These are phyloP conservation scores for Menidia beryllina DNA, from an alignment of 2,113 vertebrate genomes.

Conservation along the genomic window DNA sequence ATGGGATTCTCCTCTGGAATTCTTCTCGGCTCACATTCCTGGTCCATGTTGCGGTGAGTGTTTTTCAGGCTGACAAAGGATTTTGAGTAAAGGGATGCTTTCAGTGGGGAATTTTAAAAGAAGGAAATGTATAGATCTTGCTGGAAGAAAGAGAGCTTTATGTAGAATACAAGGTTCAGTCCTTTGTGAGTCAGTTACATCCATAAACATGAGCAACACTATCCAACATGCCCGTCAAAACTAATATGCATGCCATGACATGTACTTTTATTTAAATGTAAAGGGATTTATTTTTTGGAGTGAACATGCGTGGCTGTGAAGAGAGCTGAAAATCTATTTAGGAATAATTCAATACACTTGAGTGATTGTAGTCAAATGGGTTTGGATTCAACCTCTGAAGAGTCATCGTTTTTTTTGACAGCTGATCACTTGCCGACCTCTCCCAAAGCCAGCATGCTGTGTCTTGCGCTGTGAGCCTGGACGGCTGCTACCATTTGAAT, in stretches of 20 bases:
- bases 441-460: slow-evolving; percentile 30
- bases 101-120: slow-evolving; percentile 36
- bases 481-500: no score
- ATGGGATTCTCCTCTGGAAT: slow-evolving; percentile 50
- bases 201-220: slow-evolving; percentile 15
- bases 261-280: slow-evolving; percentile 20
- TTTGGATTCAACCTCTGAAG: slow-evolving; percentile 57
- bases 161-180: slow-evolving; percentile 25
- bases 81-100: slow-evolving; percentile 22
- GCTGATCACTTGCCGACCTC: slow-evolving; percentile 57
- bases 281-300: slow-evolving; percentile 15
- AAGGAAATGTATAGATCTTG: slow-evolving; percentile 53
- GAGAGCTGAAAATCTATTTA: slow-evolving; percentile 5
- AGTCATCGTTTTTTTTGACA: slow-evolving; percentile 73
- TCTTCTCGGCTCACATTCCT: slow-evolving; percentile 49
- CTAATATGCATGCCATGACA: slow-evolving; percentile 18
- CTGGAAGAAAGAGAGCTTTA: slow-evolving; percentile 60
- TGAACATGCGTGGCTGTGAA: slow-evolving; percentile 36
- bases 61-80: slow-evolving; percentile 25
- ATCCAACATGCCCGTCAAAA: slow-evolving; percentile 25
- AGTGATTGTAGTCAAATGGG: slow-evolving; percentile 43
- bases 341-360: slow-evolving; percentile 59
- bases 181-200: not conserved
- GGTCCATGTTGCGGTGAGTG: slow-evolving; percentile 12
- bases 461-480: slow-evolving; percentile 45